These are phyloP conservation scores for Campaea margaritaria DNA, from an alignment of 2,888 invertebrate species.

Conservation along the genomic window DNA sequence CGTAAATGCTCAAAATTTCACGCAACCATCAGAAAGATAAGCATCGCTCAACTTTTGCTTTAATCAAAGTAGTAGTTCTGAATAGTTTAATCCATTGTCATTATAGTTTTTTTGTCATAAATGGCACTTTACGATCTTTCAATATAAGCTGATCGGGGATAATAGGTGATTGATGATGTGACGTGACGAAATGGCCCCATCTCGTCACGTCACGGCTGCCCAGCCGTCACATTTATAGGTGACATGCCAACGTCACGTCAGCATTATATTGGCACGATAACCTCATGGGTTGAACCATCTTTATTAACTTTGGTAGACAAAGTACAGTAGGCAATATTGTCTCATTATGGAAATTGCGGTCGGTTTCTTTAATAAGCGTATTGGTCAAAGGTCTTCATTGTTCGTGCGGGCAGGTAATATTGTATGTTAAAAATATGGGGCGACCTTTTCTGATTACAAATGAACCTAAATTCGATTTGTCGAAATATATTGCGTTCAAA, in stretches of 20 bases:
- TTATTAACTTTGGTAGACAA: slow-evolving; percentile 13
- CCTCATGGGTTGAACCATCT: slow-evolving; percentile 8
- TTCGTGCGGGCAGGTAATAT: slow-evolving; percentile 18
- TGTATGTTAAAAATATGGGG: slow-evolving; percentile 13
- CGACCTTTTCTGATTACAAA: slow-evolving; percentile 21
- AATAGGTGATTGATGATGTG: slow-evolving; percentile 15
- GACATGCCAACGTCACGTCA: slow-evolving; percentile 18
- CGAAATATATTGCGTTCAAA: slow-evolving; percentile 3
- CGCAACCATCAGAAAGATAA: neutral
- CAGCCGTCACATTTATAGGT: slow-evolving; percentile 15
- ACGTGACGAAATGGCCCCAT: slow-evolving; percentile 11
- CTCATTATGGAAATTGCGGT: slow-evolving; percentile 24
- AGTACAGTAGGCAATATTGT: neutral
- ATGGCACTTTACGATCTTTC: neutral
- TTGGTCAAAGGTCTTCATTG: slow-evolving; percentile 29
- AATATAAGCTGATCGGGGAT: slow-evolving; percentile 3
- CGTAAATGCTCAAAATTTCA: no score
- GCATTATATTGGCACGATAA: slow-evolving; percentile 9
- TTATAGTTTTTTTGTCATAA: neutral
- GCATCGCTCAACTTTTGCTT: neutral
- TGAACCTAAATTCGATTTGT: slow-evolving; percentile 16
- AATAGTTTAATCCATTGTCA: neutral
- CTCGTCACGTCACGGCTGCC: no score
- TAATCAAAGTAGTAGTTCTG: neutral
- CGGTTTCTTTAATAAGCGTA: slow-evolving; percentile 26